Evolutionary conservation across 2,888 invertebrate species (phyloP), one percentile per base, ranked within the genome.

Genomic region (Gymnosoma rotundatum): DNA sequence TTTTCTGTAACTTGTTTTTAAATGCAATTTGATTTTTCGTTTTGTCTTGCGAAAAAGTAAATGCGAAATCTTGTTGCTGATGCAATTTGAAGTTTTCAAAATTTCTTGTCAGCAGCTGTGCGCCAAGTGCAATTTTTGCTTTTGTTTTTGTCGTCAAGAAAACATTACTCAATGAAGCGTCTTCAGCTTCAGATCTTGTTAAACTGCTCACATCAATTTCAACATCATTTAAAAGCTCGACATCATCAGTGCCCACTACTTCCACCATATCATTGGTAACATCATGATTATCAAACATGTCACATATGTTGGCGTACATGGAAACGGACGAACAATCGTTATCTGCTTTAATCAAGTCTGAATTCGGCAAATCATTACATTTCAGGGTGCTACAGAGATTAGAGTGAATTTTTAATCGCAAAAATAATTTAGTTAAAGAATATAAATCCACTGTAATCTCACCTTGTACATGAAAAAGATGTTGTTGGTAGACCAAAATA

Each of bases 131-230:
- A 10, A 74, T 16, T 69, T 61, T 83, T 20, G 72, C 25, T 60
- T 78, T 82, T 9, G 66, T 48, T 60, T 78, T 82, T 9, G 66
- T 48, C 9, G 64, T 20, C 54, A 84, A 83, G 20, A 88, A 86
- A 14, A 87, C 86, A 21, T 88, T 88, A 64, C 87, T 87, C 50
- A 89, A 83, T 45, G 88, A 88, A 54, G 88, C 87, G n/a, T 88
- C 88, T 21, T 87, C 88, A 5, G 88, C 88, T 45, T 89, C 89
- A n/a, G 89, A 89, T 61, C 89, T 86, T 21, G 89, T 89, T 48
- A 89, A 83, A 60, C 87, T 89, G 50, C 89, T 89, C 4, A 89
- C 89, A 86, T 89, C 89, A 48, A 89, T 89, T 75, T 88, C 89
- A 2, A 89, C 88, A 86, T 89, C 89, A 67, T 89, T 89, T 14